Percentiles rank a stretch among this genome's conserved stretches.
These are phyloP conservation scores for Pholis gunnellus DNA, from an alignment of 2,113 vertebrate species.

Conservation along the genomic window DNA sequence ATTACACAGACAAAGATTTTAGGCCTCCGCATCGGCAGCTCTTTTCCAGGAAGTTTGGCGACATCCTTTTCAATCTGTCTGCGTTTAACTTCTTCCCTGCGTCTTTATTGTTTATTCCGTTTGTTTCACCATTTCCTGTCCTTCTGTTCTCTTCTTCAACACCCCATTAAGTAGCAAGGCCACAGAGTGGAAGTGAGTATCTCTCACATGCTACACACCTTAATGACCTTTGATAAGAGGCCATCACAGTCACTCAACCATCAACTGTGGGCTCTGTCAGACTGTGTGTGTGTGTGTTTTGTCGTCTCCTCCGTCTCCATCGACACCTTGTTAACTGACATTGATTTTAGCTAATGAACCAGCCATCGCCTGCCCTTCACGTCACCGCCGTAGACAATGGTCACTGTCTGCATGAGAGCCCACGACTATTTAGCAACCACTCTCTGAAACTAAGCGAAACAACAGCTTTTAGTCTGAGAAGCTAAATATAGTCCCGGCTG, in stretches of 20 bases:
- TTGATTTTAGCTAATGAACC: constrained; percentile 72
- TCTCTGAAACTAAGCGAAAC: constrained; percentile 29
- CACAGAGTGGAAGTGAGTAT: constrained; percentile 55
- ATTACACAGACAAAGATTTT: constrained; percentile 47
- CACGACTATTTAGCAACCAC: constrained; percentile 34
- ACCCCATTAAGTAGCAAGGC: constrained; percentile 80
- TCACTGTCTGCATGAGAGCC: constrained; percentile 35
- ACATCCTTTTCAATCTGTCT: constrained; percentile 19
- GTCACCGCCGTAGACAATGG: constrained; percentile 12
- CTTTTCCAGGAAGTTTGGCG: constrained; percentile 28
- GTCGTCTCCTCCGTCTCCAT: constrained; percentile 38
- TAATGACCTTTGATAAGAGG: constrained; percentile 73
- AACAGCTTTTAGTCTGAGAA: constrained; percentile 13
- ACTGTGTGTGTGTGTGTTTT: constrained; percentile 37
- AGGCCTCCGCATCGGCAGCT: constrained; percentile 29
- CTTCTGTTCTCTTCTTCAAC: constrained; percentile 52
- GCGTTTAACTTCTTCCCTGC: constrained; percentile 25
- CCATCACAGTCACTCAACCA: constrained; percentile 58
- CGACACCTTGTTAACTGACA: constrained; percentile 53
- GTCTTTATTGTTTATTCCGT: constrained; percentile 16
- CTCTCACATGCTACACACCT: constrained; percentile 46
- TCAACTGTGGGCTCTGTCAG: constrained; percentile 17
- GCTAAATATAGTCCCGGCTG: constrained; percentile 42
- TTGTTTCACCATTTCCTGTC: constrained; percentile 51
- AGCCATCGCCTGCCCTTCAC: constrained; percentile 56